Base-by-base conservation (phyloP, 1,140 invertebrate genomes). In the Brevipalpus yothersi region DNA sequence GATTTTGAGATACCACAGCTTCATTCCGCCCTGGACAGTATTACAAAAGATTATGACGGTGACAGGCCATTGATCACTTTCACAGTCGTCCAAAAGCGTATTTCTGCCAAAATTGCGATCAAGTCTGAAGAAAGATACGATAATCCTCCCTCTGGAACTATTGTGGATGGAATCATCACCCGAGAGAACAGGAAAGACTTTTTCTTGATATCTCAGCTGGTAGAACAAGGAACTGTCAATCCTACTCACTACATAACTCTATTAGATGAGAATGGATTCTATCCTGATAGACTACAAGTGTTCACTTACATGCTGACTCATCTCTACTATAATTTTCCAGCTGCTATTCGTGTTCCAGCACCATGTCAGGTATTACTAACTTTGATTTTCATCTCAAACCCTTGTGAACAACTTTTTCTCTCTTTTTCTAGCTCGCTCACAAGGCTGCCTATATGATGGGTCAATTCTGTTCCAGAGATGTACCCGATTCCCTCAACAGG, bases 51-150 rank as follows among this genome's bases (percentile, higher is more conserved):
- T 11, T 67, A 71, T 1, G 58, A 67, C 0, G 64, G 85, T 66
- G 31, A 31, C 5, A 47, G 10, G 21, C 84, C 86, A 0, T 76
- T 79, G 54, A 69, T 94, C 1, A 79, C 78, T 0, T 82, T 88
- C 59, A 73, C 93, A 2, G 77, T 94, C 13, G 86, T 94, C 3
- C 86, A 93, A 69, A 95, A 95, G 67, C 73, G 88, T 23, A 87
- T 93, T 41, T 92, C 87, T 67, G 84, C 84, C 0, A 75, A 87
- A 21, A 75, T 94, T 41, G 84, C 85, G 67, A 58, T 59, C 40
- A n/a, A 54, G 63, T 40, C 47, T 56, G 40, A 72, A 70, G 70
- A 75, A 64, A 59, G 19, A 10, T 41, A 42, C 40, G 19, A 13
- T 15, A 55, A 60, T 72, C 88, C 89, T 0, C 71, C 72, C 2